phyloP scores from a whole-genome alignment of 53 echinoderm and acorn worm genomes.

The Patiria pectinifera region DNA sequence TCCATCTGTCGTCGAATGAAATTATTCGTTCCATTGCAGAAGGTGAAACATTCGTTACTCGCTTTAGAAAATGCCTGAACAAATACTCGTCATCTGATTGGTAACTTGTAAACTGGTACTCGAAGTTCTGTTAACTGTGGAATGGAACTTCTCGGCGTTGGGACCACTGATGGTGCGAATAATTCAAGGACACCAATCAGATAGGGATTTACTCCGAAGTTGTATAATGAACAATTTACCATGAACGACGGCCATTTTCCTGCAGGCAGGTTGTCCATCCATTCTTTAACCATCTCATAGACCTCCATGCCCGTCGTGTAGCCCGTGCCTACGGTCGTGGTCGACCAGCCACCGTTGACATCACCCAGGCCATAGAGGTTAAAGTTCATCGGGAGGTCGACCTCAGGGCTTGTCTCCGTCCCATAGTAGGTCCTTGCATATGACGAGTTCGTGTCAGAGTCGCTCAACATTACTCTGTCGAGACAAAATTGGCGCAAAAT shows the following conservation, averaged over 20 bases:
- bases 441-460: constrained; percentile 76
- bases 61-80: no score
- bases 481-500: background rate
- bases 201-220: no score
- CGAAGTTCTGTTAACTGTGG: no score
- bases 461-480: constrained; percentile 80
- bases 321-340: background rate
- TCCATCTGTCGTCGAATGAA: no score
- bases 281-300: constrained; percentile 64
- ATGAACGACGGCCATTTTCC: constrained; percentile 87
- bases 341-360: constrained; percentile 45
- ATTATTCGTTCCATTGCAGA: no score
- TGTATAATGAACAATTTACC: constrained; percentile 43
- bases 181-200: background rate
- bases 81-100: no score
- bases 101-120: no score
- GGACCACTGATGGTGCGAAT: no score
- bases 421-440: constrained; percentile 76
- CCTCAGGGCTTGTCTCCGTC: constrained; percentile 65
- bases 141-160: no score
- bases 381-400: constrained; percentile 84
- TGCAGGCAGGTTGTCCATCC: constrained; percentile 64
- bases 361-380: constrained; percentile 79
- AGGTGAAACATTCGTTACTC: no score
- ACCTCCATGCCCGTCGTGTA: constrained; percentile 76